Evolutionary conservation across 2,888 invertebrate genomes (phyloP).

Genomic region (Incurvaria masculella): DNA sequence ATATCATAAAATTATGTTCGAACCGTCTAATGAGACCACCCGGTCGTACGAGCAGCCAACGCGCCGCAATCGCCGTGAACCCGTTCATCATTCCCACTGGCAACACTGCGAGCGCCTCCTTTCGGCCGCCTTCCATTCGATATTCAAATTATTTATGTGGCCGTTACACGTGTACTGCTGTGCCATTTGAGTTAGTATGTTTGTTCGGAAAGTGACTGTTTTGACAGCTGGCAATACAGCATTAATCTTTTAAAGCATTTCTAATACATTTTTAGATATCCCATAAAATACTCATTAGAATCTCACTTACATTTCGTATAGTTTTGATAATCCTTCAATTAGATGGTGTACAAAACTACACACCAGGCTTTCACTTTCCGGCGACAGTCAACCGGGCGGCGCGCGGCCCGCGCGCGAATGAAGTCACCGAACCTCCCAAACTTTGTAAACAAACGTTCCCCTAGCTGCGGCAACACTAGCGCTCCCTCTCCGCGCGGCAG

Average conservation of each 20-base stretch:
- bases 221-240: no score
- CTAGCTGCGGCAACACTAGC: not conserved
- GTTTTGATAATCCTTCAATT: no score
- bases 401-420: not conserved
- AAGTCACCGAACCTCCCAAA: not conserved
- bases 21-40: constrained; percentile 43
- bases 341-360: not conserved
- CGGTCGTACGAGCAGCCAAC: constrained; percentile 20
- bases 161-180: no score
- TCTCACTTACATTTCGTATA: no score
- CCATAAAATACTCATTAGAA: no score
- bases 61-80: constrained; percentile 32
- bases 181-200: no score
- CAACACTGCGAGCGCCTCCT: not conserved
- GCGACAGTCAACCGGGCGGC: not conserved
- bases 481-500: constrained; percentile 1
- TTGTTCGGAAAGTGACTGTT: no score
- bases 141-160: not conserved
- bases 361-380: not conserved
- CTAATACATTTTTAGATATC: no score
- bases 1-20: constrained; percentile 1
- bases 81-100: constrained; percentile 26
- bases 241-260: no score
- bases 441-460: not conserved
- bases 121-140: not conserved